These are phyloP conservation scores for Drosophila merina DNA, from an alignment of 2,888 invertebrate genomes.

Conservation along the genomic window DNA sequence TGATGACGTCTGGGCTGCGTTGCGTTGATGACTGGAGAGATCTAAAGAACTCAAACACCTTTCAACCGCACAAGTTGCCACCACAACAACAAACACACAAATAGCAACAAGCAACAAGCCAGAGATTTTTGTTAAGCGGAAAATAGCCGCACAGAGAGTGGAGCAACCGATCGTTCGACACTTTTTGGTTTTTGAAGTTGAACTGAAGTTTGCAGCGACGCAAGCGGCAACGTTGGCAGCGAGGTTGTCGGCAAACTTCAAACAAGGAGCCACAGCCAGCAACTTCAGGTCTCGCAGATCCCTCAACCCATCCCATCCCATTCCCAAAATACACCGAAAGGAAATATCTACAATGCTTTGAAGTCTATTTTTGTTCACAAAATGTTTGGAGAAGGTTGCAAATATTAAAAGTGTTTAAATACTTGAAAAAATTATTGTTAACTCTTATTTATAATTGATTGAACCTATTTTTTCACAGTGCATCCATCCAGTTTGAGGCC, in stretches of 20 bases:
- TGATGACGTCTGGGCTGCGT: conserved; percentile 67
- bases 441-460: background rate
- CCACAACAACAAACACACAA: conserved; percentile 45
- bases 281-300: conserved; percentile 66
- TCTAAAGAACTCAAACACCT: conserved; percentile 79
- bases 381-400: too few species aligned
- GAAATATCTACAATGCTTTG: too few species aligned
- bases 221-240: conserved; percentile 44
- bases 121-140: conserved; percentile 74
- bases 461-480: background rate
- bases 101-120: conserved; percentile 27
- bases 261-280: conserved; percentile 63
- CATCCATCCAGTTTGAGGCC: conserved; percentile 41
- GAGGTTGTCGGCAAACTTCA: conserved; percentile 72
- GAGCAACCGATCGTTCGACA: conserved; percentile 72
- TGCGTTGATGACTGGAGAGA: conserved; percentile 74
- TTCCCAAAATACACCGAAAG: background rate
- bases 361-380: too few species aligned
- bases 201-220: conserved; percentile 38
- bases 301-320: conserved; percentile 36
- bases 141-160: conserved; percentile 73
- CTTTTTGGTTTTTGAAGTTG: conserved; percentile 69
- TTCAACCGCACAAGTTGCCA: conserved; percentile 77
- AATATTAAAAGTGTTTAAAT: too few species aligned
- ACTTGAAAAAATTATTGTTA: too few species aligned